A percentile compares a stretch with the other conserved stretches of the same genome.
Evolutionary conservation across 2,888 invertebrate species (phyloP).

Genomic region (Dynastes grantii): DNA sequence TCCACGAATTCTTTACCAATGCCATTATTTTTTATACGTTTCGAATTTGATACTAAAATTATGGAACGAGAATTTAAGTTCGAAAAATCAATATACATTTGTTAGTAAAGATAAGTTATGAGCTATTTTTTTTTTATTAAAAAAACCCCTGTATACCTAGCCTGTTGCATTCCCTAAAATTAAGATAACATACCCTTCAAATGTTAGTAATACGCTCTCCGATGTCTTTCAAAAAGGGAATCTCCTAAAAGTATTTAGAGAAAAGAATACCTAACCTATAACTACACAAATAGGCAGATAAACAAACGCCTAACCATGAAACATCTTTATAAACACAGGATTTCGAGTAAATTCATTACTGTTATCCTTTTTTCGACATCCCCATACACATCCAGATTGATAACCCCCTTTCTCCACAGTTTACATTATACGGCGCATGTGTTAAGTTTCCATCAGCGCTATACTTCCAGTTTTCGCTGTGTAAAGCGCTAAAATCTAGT

Average conservation of each 20-base stretch:
- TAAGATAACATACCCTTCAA: no score
- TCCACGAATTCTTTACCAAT: no score
- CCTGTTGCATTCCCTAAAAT: no score
- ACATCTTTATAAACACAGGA: neutral
- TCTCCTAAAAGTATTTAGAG: neutral
- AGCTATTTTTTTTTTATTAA: no score
- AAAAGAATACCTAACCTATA: neutral
- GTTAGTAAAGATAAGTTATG: no score
- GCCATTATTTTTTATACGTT: no score
- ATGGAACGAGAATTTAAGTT: no score
- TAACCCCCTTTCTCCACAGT: neutral
- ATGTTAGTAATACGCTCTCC: no score
- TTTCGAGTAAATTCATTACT: neutral
- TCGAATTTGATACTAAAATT: no score
- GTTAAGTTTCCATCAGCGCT: neutral
- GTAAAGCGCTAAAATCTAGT: constrained; percentile 6
- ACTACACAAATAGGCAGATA: neutral
- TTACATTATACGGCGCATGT: constrained; percentile 8
- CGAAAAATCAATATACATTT: no score
- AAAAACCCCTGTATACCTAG: no score
- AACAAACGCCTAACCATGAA: neutral
- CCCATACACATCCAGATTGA: neutral
- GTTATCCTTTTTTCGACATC: no score
- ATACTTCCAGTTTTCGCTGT: constrained; percentile 11
- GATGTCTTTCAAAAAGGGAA: neutral